Evolutionary conservation across 2,113 vertebrate species (phyloP), one percentile per base, ranked within the genome.

Genomic region (Salvelinus namaycush): DNA sequence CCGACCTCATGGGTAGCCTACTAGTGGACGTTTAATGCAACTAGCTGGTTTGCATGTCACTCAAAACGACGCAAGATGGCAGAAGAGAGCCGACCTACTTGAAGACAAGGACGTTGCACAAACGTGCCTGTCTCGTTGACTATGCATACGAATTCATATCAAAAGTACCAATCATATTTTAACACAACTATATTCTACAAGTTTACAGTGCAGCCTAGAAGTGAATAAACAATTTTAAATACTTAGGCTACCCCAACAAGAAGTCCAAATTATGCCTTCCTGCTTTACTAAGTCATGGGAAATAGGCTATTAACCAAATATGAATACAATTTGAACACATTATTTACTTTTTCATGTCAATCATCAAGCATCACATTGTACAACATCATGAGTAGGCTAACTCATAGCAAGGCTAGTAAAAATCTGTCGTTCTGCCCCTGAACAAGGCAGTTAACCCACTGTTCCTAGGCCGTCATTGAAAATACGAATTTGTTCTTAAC

Each of bases 11-110:
- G 51, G 14, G 1, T 54, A 18, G 51, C 16, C 51, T 54, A 54
- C 16, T 4, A 54, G 51, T 54, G 51, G 39, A 44, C 9, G 39
- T 3, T 44, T 44, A 12, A 11, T 44, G 13, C 51, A 29, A 79
- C 73, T 65, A 29, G 18, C 39, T 44, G 39, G 14, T 22, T 22
- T 78, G 86, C 62, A 87, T 70, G 77, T 77, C 39, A 34, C 0
- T 0, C 12, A 22, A 22, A 24, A 1, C 9, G 76, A 48, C 88
- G 81, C 79, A 73, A 83, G 88, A 81, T 84, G 88, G 83, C 48
- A 74, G 68, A 73, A 87, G 65, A 82, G 85, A 82, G 73, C 79
- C 64, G 65, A 27, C 74, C 11, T 9, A 68, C 22, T 29, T 29
- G 14, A 51, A 51, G 11, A 27, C 20, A 57, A 7, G 5, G 31